Evolutionary conservation across 30 jellyfish, hydroid and myxozoan genomes (phyloP).

Genomic region (Aurelia aurita): DNA sequence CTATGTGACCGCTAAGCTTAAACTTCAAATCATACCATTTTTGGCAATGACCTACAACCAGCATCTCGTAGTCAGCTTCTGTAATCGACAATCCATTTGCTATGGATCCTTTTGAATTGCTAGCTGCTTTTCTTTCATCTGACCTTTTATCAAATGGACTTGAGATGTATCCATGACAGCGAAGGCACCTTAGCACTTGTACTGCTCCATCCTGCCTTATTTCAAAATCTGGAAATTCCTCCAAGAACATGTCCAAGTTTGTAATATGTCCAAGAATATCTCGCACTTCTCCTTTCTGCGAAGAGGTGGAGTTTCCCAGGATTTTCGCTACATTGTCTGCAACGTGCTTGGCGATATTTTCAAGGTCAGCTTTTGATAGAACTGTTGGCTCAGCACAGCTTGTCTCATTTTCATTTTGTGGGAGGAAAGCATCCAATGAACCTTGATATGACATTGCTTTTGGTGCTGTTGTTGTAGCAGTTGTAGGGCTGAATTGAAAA

Average conservation of each 20-base stretch:
- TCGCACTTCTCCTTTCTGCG: not conserved
- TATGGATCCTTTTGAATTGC: not conserved
- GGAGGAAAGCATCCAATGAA: no score
- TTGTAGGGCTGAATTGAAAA: no score
- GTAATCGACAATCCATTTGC: conserved; percentile 5
- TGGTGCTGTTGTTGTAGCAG: no score
- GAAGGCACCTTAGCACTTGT: conserved; percentile 7
- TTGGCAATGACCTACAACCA: conserved; percentile 43
- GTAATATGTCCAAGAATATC: not conserved
- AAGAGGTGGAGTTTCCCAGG: not conserved
- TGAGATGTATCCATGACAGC: conserved; percentile 1
- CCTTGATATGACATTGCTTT: no score
- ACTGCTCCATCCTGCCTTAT: not conserved
- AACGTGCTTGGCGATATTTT: conserved; percentile 1
- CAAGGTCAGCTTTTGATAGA: no score
- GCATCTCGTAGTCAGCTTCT: not conserved
- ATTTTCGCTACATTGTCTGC: conserved; percentile 10
- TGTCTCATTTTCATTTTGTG: no score
- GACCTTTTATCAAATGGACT: conserved; percentile 31
- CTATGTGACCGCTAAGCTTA: not conserved
- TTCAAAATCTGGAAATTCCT: conserved; percentile 9
- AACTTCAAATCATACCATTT: conserved; percentile 24
- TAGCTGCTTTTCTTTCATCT: not conserved
- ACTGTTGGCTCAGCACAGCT: no score
- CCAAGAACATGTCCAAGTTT: conserved; percentile 14